Conservation (phyloP, 2,797 vertebrate genomes). For the Sebastes flavidus region DNA sequence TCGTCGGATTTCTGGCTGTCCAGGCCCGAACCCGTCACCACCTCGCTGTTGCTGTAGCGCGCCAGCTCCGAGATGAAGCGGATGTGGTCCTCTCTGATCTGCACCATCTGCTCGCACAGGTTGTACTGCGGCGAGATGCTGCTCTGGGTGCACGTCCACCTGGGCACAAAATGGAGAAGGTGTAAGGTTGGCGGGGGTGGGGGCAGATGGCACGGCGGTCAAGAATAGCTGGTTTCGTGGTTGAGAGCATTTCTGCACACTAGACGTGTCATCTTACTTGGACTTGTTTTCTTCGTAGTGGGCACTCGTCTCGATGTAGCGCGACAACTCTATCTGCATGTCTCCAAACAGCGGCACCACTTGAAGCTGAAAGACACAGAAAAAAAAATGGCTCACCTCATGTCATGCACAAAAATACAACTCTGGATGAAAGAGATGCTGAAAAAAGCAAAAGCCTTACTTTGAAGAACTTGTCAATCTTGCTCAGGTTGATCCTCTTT, state of each 20-base stretch:
- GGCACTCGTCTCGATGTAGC: slow-evolving; percentile 98
- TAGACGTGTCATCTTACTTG: slow-evolving; percentile 81
- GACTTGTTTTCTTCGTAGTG: slow-evolving; percentile 99
- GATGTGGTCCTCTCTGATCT: slow-evolving; percentile 98
- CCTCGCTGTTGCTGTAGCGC: slow-evolving; percentile 97
- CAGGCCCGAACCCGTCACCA: slow-evolving; percentile 97
- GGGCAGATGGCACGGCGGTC: slow-evolving; percentile 9
- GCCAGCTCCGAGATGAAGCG: slow-evolving; percentile 98
- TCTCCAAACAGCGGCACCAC: slow-evolving; percentile 98
- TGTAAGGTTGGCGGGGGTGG: background rate
- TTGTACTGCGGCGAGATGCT: slow-evolving; percentile 99
- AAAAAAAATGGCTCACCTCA: background rate
- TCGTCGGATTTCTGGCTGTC: slow-evolving; percentile 99
- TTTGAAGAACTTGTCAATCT: slow-evolving; percentile 99
- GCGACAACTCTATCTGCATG: slow-evolving; percentile 98
- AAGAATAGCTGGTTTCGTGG: background rate
- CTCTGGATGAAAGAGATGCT: slow-evolving; percentile 21
- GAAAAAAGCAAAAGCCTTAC: slow-evolving; percentile 46
- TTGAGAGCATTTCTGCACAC: background rate
- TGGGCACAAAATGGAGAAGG: slow-evolving; percentile 61
- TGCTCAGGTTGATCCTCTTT: slow-evolving; percentile 97
- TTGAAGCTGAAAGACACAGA: slow-evolving; percentile 84
- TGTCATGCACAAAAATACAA: background rate
- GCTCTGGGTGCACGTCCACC: slow-evolving; percentile 99
- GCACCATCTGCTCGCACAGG: slow-evolving; percentile 98